Percentiles rank a stretch among this genome's conserved stretches.
Evolutionary conservation across 2,888 invertebrate genomes (phyloP).

Genomic region (Perdita meconis): DNA sequence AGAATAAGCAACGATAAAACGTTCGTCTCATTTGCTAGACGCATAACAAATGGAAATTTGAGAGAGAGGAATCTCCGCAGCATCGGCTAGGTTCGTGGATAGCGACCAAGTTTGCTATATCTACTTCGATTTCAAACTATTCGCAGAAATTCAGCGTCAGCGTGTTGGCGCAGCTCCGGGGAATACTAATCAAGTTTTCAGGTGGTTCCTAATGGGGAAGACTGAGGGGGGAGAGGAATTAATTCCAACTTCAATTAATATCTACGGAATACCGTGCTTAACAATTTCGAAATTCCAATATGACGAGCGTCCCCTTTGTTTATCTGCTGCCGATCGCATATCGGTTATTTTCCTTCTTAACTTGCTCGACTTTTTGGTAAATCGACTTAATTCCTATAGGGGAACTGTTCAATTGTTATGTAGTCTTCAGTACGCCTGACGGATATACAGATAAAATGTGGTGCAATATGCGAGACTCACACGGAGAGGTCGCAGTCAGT

Average conservation of each 20-base stretch:
- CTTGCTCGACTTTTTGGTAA: neutral
- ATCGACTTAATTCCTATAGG: neutral
- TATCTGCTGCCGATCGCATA: slow-evolving; percentile 23
- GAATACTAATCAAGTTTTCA: slow-evolving; percentile 80
- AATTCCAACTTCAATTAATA: slow-evolving; percentile 75
- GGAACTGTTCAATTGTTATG: no score
- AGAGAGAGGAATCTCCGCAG: slow-evolving; percentile 48
- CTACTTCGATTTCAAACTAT: slow-evolving; percentile 69
- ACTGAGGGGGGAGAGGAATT: slow-evolving; percentile 51
- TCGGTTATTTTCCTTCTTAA: slow-evolving; percentile 2
- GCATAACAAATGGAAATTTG: slow-evolving; percentile 54
- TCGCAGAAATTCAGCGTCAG: slow-evolving; percentile 72
- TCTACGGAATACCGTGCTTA: slow-evolving; percentile 64
- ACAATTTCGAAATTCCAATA: slow-evolving; percentile 62
- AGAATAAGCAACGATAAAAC: slow-evolving; percentile 53
- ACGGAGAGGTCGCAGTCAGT: no score
- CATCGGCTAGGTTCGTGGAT: slow-evolving; percentile 31
- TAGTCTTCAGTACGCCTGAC: no score
- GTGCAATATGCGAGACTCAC: no score
- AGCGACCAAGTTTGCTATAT: slow-evolving; percentile 48
- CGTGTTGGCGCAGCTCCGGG: slow-evolving; percentile 65
- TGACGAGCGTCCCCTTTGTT: slow-evolving; percentile 56
- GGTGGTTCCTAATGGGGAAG: slow-evolving; percentile 68
- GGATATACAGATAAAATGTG: no score
- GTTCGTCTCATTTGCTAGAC: slow-evolving; percentile 44